A percentile compares a stretch with the other conserved stretches of the same genome.
Evolutionary conservation across 2,797 vertebrate genomes (phyloP).

Genomic region (Spinus pinus): DNA sequence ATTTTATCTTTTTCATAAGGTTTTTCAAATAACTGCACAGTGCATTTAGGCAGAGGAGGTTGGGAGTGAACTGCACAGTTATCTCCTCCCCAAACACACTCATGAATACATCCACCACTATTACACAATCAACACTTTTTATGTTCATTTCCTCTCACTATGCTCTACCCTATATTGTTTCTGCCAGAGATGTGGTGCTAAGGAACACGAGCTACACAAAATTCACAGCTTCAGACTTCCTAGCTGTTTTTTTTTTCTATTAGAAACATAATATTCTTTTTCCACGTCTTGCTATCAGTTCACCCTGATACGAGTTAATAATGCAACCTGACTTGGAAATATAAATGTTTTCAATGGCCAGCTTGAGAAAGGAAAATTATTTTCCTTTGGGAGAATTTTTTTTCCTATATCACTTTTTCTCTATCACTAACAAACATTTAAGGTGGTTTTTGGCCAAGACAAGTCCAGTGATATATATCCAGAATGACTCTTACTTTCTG

Average conservation of each 20-base stretch:
- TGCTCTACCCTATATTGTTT: not conserved
- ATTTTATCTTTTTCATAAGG: slow-evolving; percentile 42
- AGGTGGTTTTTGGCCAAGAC: not conserved
- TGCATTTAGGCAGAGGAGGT: slow-evolving; percentile 51
- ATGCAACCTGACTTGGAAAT: not conserved
- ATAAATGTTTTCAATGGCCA: not conserved
- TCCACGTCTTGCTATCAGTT: not conserved
- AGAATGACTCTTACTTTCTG: not conserved
- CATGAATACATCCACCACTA: not conserved
- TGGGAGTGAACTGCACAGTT: slow-evolving; percentile 9
- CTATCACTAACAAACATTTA: not conserved
- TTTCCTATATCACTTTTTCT: not conserved
- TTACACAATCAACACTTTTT: not conserved
- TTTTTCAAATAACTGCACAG: slow-evolving; percentile 52
- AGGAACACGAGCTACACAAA: not conserved
- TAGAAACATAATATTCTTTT: not conserved
- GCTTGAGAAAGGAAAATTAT: not conserved
- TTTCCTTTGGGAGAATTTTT: not conserved
- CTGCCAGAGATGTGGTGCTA: not conserved
- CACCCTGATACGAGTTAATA: not conserved
- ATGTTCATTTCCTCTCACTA: not conserved
- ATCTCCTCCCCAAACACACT: slow-evolving; percentile 11
- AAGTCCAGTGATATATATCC: not conserved
- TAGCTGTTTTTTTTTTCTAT: not conserved
- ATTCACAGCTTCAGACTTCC: not conserved